These are phyloP conservation scores for Motacilla tschutschensis DNA, from an alignment of 2,113 vertebrate species.

Conservation along the genomic window DNA sequence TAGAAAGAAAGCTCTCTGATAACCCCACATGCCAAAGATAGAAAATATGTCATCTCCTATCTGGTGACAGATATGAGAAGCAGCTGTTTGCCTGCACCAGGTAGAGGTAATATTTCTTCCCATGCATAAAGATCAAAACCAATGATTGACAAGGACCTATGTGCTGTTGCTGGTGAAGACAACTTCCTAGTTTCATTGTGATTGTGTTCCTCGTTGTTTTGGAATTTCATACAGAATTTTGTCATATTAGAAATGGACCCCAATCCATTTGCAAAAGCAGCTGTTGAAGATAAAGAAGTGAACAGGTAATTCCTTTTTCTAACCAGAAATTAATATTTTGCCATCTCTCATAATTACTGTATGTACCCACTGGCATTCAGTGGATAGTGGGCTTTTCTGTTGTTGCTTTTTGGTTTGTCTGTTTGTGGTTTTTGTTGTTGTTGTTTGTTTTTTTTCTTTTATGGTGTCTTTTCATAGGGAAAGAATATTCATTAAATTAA, in stretches of 20 bases:
- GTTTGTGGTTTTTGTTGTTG: not conserved
- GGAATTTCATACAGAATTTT: not conserved
- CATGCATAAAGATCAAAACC: not conserved
- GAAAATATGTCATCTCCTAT: not conserved
- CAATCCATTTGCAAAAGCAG: not conserved
- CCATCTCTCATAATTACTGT: not conserved
- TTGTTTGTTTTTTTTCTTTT: not conserved
- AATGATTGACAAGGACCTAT: not conserved
- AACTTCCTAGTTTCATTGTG: not conserved
- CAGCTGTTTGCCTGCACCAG: not conserved
- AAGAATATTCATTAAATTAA: not conserved
- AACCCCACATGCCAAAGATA: not conserved
- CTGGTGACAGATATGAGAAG: not conserved
- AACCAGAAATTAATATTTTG: not conserved
- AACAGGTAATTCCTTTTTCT: not conserved
- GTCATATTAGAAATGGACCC: not conserved
- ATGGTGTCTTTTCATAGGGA: not conserved
- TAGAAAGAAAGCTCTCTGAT: not conserved
- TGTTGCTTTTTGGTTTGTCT: not conserved
- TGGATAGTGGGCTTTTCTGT: not conserved
- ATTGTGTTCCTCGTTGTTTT: not conserved
- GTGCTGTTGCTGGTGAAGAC: not conserved
- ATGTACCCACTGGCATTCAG: not conserved
- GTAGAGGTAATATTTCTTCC: not conserved
- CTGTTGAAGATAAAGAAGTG: not conserved